These are phyloP conservation scores for Merluccius polli DNA, from an alignment of 2,797 vertebrate genomes.

Conservation along the genomic window DNA sequence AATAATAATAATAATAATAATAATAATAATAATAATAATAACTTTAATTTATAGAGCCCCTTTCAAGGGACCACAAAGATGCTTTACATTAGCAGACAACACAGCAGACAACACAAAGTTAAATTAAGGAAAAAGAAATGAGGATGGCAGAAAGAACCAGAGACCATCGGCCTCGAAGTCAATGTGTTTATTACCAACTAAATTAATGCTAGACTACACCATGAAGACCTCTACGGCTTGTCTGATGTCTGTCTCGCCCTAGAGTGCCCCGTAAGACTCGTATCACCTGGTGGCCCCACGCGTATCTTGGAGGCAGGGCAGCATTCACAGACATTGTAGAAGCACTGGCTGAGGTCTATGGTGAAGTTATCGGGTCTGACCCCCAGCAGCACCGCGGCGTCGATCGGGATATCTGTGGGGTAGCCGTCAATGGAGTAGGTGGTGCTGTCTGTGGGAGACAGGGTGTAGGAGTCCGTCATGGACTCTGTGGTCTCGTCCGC, in stretches of 20 bases:
- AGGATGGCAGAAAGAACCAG: too few relatives aligned
- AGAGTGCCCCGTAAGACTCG: conserved; percentile 43
- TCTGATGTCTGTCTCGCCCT: conserved; percentile 31
- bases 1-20: too few relatives aligned
- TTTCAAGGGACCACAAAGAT: too few relatives aligned
- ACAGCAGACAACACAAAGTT: too few relatives aligned
- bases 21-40: too few relatives aligned
- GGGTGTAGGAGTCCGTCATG: conserved; percentile 58
- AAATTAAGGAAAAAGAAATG: too few relatives aligned
- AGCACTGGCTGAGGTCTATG: conserved; percentile 81
- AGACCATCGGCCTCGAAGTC: too few relatives aligned
- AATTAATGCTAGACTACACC: background rate
- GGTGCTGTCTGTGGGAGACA: conserved; percentile 67
- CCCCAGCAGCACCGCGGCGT: conserved; percentile 55
- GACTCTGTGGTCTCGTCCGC: conserved; percentile 68
- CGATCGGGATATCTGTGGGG: conserved; percentile 63
- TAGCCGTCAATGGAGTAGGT: conserved; percentile 65
- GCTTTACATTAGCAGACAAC: too few relatives aligned
- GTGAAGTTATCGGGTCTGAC: conserved; percentile 75
- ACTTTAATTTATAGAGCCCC: too few relatives aligned
- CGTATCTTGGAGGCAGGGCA: conserved; percentile 77
- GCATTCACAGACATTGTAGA: conserved; percentile 92
- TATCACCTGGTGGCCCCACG: conserved; percentile 68
- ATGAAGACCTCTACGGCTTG: background rate
- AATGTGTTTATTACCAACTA: too few relatives aligned